Percentiles rank a stretch among this genome's conserved stretches.
These are phyloP conservation scores for Pungitius pungitius DNA, from an alignment of 2,113 vertebrate genomes.

Conservation along the genomic window DNA sequence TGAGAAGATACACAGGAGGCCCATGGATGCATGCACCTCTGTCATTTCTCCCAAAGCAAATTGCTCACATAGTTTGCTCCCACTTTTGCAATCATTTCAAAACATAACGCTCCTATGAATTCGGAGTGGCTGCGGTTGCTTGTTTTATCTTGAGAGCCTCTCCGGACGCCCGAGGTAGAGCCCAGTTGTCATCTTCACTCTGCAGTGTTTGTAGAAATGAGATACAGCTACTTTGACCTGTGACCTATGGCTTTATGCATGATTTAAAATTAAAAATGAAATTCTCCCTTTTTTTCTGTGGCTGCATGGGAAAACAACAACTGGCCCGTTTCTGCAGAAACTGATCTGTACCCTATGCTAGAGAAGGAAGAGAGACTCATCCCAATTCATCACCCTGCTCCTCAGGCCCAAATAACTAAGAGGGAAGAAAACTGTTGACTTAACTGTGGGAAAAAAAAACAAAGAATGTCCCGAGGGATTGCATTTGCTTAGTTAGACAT, in stretches of 20 bases:
- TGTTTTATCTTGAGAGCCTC: slow-evolving; percentile 40
- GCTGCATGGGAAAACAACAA: slow-evolving; percentile 40
- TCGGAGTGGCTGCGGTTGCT: slow-evolving; percentile 36
- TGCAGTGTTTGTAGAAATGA: slow-evolving; percentile 42
- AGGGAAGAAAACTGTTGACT: slow-evolving; percentile 14
- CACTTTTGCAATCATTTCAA: slow-evolving; percentile 48
- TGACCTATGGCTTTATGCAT: slow-evolving; percentile 52
- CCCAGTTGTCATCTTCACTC: slow-evolving; percentile 54
- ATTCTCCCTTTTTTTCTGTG: neutral
- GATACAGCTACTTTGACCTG: slow-evolving; percentile 49
- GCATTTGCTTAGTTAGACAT: slow-evolving; percentile 40
- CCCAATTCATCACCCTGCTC: slow-evolving; percentile 20
- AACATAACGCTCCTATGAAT: slow-evolving; percentile 40
- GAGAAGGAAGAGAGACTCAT: slow-evolving; percentile 24
- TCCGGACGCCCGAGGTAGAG: slow-evolving; percentile 37
- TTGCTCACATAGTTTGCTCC: slow-evolving; percentile 59
- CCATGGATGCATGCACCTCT: slow-evolving; percentile 25
- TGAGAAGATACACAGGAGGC: slow-evolving; percentile 16
- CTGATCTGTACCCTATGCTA: slow-evolving; percentile 16
- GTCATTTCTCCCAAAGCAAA: slow-evolving; percentile 58
- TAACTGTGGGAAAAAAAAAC: slow-evolving; percentile 42
- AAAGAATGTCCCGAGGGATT: slow-evolving; percentile 41
- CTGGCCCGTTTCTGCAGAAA: slow-evolving; percentile 19
- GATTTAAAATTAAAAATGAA: slow-evolving; percentile 1
- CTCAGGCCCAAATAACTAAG: slow-evolving; percentile 31